phyloP scores from a whole-genome alignment of 2,888 invertebrate species.

The Trachelus troglodyta region DNA sequence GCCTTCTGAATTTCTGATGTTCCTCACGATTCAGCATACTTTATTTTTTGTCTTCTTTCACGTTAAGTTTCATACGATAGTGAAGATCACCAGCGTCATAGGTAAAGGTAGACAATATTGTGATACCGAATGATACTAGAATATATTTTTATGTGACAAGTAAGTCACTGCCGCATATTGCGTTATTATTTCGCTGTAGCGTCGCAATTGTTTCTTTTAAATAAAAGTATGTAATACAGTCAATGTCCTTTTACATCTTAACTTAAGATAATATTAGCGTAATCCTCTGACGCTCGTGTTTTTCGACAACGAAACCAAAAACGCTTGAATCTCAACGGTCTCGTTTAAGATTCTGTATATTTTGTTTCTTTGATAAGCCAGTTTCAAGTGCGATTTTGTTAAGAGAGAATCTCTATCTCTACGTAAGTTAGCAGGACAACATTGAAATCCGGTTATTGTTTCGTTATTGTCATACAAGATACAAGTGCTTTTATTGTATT shows the following conservation, averaged over 20 bases:
- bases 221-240: background rate
- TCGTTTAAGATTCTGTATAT: background rate
- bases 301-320: background rate
- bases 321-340: background rate
- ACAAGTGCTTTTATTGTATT: background rate
- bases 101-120: background rate
- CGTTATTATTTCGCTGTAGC: background rate
- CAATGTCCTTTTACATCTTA: background rate
- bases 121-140: background rate
- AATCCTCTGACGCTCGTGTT: background rate
- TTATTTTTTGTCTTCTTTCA: background rate
- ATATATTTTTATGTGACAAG: background rate
- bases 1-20: conserved; percentile 49
- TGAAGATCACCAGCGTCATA: background rate
- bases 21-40: conserved; percentile 26
- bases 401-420: background rate
- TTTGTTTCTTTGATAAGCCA: background rate
- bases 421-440: background rate
- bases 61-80: background rate
- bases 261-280: background rate
- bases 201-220: background rate
- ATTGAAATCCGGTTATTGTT: background rate
- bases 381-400: background rate
- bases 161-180: background rate
- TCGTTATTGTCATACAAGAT: background rate